Base-by-base conservation (phyloP, 2,113 vertebrate species). In the Nerophis ophidion region DNA sequence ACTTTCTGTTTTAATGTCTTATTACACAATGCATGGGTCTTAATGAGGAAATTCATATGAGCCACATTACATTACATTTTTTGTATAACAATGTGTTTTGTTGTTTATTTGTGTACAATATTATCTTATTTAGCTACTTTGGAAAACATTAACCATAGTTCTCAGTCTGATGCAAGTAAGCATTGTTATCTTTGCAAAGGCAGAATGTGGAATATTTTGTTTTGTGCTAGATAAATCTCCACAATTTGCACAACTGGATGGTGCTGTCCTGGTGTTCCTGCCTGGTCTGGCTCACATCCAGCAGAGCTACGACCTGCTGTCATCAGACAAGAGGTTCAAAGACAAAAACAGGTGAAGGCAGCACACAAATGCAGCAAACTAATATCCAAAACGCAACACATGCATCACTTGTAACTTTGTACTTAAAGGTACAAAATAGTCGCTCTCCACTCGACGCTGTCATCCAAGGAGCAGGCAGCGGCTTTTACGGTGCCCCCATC, bases 281-380 rank as follows among this genome's bases (percentile, higher is more conserved):
- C 97, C 97, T 0, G 97, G 95, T 44, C 90, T 99, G 68, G 94
- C 97, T 68, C 93, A 99, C 76, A 99, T 99, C 74, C 95, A 98
- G 50, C 95, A 98, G 79, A 82, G 98, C 1, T 90, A 91, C 48
- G 96, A 98, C 73, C 89, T 97, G 46, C 84, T 99, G 34, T 90
- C 88, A 65, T 87, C 90, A 45, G 96, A 99, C 79, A 92, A 92
- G 87, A 91, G 93, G 74, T 98, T 99, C 85, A 89, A 87, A 68
- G 86, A 89, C 77, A 90, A 85, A 80, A 87, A 91, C 71, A 92
- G 94, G 95, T 93, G 84, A 85, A 10, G 1, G 3, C 14, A 46
- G 35, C 4, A 6, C 3, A 49, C 35, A 14, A 9, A 50, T 53
- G 11, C 7, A 48, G 19, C 4, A n/a, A 7, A 48, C 16, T 44